phyloP scores from a whole-genome alignment of 2,888 invertebrate species.

The Lasius fuliginosus region DNA sequence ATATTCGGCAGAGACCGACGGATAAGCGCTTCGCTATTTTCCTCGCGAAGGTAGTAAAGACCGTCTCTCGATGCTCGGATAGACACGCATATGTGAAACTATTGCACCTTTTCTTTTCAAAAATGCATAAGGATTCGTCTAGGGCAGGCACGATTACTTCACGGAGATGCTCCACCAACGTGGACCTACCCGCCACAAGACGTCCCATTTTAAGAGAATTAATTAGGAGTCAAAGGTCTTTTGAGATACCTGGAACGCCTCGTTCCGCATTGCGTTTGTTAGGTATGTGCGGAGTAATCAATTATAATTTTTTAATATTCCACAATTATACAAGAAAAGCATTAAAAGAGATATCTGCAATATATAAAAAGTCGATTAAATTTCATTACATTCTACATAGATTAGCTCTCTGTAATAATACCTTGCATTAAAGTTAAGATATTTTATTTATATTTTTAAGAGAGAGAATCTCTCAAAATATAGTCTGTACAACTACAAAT shows the following conservation, averaged over 20 bases:
- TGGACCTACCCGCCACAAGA: conserved; percentile 75
- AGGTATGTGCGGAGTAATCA: conserved; percentile 69
- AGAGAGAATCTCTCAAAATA: neutral
- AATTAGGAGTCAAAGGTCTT: conserved; percentile 78
- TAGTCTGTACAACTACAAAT: neutral
- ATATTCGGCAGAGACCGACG: conserved; percentile 54
- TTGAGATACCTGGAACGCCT: conserved; percentile 79
- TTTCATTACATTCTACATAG: neutral
- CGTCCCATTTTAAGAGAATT: conserved; percentile 74
- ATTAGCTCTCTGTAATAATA: neutral
- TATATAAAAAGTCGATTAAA: neutral
- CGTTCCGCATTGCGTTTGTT: conserved; percentile 77
- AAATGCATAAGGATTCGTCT: conserved; percentile 80
- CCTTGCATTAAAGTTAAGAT: neutral
- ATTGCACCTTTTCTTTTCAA: conserved; percentile 65
- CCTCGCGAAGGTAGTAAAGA: conserved; percentile 38
- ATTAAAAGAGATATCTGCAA: neutral
- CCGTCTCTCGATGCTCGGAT: conserved; percentile 55
- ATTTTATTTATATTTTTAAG: neutral
- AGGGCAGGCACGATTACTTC: conserved; percentile 75
- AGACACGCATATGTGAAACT: conserved; percentile 52
- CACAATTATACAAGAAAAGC: neutral
- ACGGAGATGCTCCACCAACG: conserved; percentile 75
- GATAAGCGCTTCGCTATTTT: conserved; percentile 42
- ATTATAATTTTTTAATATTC: neutral